Base-by-base conservation (phyloP, 2,888 invertebrate species). In the Latrodectus elegans region DNA sequence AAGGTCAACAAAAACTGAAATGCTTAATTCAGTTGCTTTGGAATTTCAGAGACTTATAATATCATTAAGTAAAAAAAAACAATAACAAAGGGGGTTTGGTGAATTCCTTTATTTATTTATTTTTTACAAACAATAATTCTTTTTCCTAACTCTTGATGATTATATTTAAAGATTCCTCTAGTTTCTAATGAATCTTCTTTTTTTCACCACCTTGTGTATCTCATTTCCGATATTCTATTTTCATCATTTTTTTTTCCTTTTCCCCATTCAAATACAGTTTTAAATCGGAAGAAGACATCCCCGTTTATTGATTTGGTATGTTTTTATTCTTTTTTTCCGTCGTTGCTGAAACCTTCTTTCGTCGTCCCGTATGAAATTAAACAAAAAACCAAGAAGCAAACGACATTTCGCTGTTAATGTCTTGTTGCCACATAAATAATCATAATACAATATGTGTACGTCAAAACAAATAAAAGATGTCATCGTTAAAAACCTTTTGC, bases 401-500 rank as follows among this genome's bases (percentile, higher is more conserved):
- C 77, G 72, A 84, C 84, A 84, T 84, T 79, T 81, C 65, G 72
- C 86, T 81, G 71, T 67, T 87, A 87, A 87, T 82, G 82, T 86
- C 72, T 76, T 68, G 72, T 72, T 82, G 82, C 82, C 77, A 87
- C 81, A 87, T 87, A 87, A 87, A 87, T 87, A 87, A 87, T 87
- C 87, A 87, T 87, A 87, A 87, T 82, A 87, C 87, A 87, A 87
- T 87, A 87, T 87, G 87, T 78, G 87, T n/a, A 77, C 73, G 87
- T 82, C 87, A 87, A 87, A 87, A 87, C 82, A 87, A 87, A 82
- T 87, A 87, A 87, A 87, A 82, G 81, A 87, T 82, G 87, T 82
- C 87, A 82, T 87, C 87, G 73, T 87, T 87, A 87, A 87, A 87
- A 82, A 81, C 82, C 72, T 87, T 80, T 80, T 70, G 74, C 76